Evolutionary conservation across 2,888 invertebrate genomes (phyloP), one percentile per base, ranked within the genome.

Genomic region (Dicyrtoma fusca): DNA sequence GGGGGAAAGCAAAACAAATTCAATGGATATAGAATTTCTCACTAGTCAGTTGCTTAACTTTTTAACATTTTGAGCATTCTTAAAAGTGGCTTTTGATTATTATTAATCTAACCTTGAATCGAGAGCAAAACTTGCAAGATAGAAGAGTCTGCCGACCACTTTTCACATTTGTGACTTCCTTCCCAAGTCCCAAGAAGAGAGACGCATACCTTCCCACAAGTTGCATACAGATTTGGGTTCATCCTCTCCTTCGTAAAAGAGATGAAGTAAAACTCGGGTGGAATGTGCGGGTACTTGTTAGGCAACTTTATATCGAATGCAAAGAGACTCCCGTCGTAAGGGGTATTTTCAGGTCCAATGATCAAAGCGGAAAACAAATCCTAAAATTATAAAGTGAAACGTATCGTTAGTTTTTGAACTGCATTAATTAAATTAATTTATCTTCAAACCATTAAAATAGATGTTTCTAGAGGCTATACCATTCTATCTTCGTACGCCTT

Each of bases 111-210:
- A 86, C 87, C 88, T 86, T 97, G 97, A 82, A 97, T 94, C 3
- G 97, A 97, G 68, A 97, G 93, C 78, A 97, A 91, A 25, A 97
- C 91, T 84, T 97, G 97, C 71, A 97, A 87, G 69, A 97, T 87
- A 61, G 92, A 94, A 44, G 87, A 87, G 81, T 88, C 88, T 17
- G 90, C 88, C 74, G 91, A 90, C 97, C 97, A 97, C 51, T 95
- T 89, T 85, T 97, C 97, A 34, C 34, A 34, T n/a, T 92, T 94
- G 25, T 95, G 95, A 80, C 92, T 92, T 0, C 97, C 97, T 69
- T 91, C 89, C 97, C 97, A 97, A 25, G 97, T 97, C 55, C 97
- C 97, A 77, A 97, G 86, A 14, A 97, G 87, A 4, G 95, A 95
- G 4, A 97, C 93, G 82, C 97, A 97, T 57, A 95, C 94, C 83